Conservation (phyloP, 2,113 vertebrate genomes). For the Dissostichus mawsoni region DNA sequence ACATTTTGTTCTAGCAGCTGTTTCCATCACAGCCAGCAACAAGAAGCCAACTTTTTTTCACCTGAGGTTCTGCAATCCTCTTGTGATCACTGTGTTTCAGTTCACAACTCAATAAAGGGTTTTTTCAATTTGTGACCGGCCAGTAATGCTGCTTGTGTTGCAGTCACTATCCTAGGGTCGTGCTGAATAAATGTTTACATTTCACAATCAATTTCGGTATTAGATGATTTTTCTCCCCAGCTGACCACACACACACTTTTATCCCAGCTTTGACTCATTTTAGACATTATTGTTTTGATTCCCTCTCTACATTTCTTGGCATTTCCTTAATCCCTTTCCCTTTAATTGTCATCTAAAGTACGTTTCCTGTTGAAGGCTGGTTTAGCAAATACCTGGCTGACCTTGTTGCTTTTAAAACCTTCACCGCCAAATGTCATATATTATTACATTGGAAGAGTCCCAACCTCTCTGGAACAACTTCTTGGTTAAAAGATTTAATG, state of each 20-base stretch:
- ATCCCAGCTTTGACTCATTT: too few relatives aligned
- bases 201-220: too few relatives aligned
- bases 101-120: background rate
- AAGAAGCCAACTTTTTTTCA: background rate
- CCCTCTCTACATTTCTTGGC: background rate
- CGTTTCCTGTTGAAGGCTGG: too few relatives aligned
- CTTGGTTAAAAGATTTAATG: background rate
- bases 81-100: conserved; percentile 1
- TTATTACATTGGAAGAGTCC: background rate
- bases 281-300: too few relatives aligned
- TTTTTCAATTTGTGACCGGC: background rate
- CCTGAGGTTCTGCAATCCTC: background rate
- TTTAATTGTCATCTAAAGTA: too few relatives aligned
- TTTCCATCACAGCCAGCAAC: background rate
- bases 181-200: too few relatives aligned
- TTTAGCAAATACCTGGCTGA: too few relatives aligned
- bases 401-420: too few relatives aligned
- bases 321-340: too few relatives aligned
- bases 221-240: too few relatives aligned
- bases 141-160: background rate
- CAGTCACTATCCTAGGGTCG: too few relatives aligned
- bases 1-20: background rate
- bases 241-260: too few relatives aligned
- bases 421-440: background rate
- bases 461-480: background rate